phyloP scores from a whole-genome alignment of 2,113 vertebrate species.

The Alces alces region DNA sequence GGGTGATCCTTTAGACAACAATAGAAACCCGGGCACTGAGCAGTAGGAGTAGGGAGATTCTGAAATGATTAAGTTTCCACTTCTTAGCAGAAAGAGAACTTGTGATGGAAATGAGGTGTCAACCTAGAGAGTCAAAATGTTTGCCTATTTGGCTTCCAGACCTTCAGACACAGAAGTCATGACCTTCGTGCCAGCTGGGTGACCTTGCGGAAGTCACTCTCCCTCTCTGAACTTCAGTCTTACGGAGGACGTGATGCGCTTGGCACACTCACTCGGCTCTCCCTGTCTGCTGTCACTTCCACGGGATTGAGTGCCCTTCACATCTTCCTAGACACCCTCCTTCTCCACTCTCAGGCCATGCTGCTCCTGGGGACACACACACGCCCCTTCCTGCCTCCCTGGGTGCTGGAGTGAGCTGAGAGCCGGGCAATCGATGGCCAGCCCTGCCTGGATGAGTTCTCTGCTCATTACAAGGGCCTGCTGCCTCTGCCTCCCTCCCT shows the following conservation, averaged over 20 bases:
- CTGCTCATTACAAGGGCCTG: not conserved
- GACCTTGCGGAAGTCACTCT: not conserved
- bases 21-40: not conserved
- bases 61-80: not conserved
- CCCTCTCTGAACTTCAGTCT: not conserved
- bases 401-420: not conserved
- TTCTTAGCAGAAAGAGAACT: not conserved
- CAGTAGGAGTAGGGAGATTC: not conserved
- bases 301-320: not conserved
- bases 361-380: not conserved
- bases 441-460: not conserved
- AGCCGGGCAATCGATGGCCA: not conserved
- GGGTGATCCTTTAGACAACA: not conserved
- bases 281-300: not conserved
- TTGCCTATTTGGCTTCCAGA: not conserved
- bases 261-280: not conserved
- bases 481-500: not conserved
- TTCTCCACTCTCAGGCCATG: not conserved
- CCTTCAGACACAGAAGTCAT: not conserved
- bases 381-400: not conserved
- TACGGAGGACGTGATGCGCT: not conserved
- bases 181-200: not conserved
- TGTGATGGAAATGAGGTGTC: not conserved
- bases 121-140: not conserved
- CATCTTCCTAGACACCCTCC: not conserved